Base-by-base conservation (phyloP, 2,888 invertebrate species). In the Ischnus inquisitorius region DNA sequence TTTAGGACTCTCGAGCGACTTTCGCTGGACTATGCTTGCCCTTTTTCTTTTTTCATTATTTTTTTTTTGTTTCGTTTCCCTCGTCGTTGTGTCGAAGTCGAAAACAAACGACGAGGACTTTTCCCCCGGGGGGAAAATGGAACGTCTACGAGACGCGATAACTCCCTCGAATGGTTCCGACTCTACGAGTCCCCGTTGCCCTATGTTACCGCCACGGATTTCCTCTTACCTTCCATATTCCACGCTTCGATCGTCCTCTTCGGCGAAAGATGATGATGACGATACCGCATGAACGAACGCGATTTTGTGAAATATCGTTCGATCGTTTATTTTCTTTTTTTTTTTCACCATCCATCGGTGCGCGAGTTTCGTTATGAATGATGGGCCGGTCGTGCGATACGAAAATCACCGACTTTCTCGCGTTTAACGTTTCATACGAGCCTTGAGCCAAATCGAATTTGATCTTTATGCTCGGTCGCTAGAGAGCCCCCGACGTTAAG, bases 361-460 rank as follows among this genome's bases (percentile, higher is more conserved):
- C 4, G 12, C 14, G 34, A 16, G 39, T 1, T 14, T 39, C 22
- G 22, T 54, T 69, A 69, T 54, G 69, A 69, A 69, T 39, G 51
- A 69, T 69, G 69, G 48, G 39, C 34, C 16, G 14, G 34, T 25
- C 78, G 65, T 78, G 82, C 72, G 68, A 82, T 69, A 79, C 78
- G 62, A 62, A 75, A 79, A 62, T 41, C 72, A 62, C 46, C 48
- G 77, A 72, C 60, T 77, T 82, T 82, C 82, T 82, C 82, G 78
- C 82, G 77, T 34, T 34, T 34, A 34, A 34, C 34, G 34, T 34
- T 34, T 34, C n/a, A 78, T 67, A 57, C 48, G 67, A 65, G 46
- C 54, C 65, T 48, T 67, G 60, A 48, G 75, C 46, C 16, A 10
- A 75, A 83, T 78, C 72, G 62, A 68, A 48, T 41, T 69, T 65